A percentile compares a stretch with the other conserved stretches of the same genome.
Conservation (phyloP, 2,113 vertebrate species). For the Erpornis zantholeuca region DNA sequence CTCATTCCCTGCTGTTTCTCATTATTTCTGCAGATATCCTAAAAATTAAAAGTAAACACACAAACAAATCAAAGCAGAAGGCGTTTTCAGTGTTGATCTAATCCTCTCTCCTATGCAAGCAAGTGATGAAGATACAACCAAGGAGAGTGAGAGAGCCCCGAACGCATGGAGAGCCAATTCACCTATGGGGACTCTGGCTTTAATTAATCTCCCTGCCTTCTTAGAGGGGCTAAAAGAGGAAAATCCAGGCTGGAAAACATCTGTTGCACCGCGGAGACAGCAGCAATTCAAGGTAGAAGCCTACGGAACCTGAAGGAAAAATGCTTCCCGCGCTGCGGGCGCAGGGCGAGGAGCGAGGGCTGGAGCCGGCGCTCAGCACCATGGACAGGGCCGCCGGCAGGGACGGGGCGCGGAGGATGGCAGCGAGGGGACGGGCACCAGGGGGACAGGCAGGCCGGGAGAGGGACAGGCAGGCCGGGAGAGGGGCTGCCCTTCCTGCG, state of each 20-base stretch:
- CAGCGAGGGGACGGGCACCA: background rate
- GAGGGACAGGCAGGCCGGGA: too few relatives aligned
- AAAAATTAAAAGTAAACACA: slow-evolving; percentile 37
- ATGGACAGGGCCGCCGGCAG: slow-evolving; percentile 19
- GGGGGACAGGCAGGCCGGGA: rapidly evolving
- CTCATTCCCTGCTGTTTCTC: background rate
- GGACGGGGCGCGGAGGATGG: rapidly evolving
- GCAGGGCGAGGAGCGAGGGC: background rate
- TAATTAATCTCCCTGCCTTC: slow-evolving; percentile 41
- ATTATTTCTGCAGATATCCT: slow-evolving; percentile 21
- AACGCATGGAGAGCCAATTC: background rate
- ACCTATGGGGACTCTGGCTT: background rate
- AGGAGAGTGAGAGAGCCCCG: background rate
- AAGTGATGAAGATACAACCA: background rate
- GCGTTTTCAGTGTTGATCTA: background rate
- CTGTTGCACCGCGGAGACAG: background rate
- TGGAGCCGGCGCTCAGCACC: slow-evolving; percentile 47
- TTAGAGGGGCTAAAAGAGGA: slow-evolving; percentile 24
- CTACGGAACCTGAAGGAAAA: background rate
- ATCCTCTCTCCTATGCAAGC: background rate
- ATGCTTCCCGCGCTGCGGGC: background rate
- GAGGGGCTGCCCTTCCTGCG: background rate
- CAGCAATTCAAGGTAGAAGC: background rate
- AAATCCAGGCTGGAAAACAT: slow-evolving; percentile 12
- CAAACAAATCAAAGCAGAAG: background rate